phyloP scores from a whole-genome alignment of 2,113 vertebrate genomes.

The Corvus cornix region DNA sequence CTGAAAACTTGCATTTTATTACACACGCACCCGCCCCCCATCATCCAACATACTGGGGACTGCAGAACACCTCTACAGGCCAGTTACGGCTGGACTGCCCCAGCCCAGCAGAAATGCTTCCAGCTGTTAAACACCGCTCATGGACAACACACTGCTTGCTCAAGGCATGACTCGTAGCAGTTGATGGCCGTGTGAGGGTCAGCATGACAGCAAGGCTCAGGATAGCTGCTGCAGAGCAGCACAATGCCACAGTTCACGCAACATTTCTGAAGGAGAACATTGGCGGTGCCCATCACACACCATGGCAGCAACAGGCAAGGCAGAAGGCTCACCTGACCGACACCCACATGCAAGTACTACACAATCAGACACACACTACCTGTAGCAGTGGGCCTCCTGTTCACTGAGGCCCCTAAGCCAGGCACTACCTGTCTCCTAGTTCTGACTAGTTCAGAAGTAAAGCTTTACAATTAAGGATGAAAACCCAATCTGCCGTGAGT shows the following conservation, averaged over 20 bases:
- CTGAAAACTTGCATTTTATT: not conserved
- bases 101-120: not conserved
- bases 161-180: not conserved
- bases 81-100: fast-evolving
- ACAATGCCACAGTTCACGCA: fast-evolving
- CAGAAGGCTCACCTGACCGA: not conserved
- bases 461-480: not conserved
- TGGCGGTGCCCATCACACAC: not conserved
- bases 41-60: not conserved
- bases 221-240: not conserved
- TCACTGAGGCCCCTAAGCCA: not conserved
- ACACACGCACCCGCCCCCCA: not conserved
- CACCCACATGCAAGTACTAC: not conserved
- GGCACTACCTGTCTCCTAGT: not conserved
- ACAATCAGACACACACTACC: not conserved
- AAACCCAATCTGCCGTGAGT: not conserved
- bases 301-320: not conserved
- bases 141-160: not conserved
- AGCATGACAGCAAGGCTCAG: not conserved
- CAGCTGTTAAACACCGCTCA: not conserved
- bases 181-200: not conserved
- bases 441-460: not conserved
- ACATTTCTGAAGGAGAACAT: fast-evolving
- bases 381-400: not conserved
- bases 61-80: not conserved